Evolutionary conservation across 2,797 vertebrate genomes (phyloP), one percentile per base, ranked within the genome.

Genomic region (Periparus ater): DNA sequence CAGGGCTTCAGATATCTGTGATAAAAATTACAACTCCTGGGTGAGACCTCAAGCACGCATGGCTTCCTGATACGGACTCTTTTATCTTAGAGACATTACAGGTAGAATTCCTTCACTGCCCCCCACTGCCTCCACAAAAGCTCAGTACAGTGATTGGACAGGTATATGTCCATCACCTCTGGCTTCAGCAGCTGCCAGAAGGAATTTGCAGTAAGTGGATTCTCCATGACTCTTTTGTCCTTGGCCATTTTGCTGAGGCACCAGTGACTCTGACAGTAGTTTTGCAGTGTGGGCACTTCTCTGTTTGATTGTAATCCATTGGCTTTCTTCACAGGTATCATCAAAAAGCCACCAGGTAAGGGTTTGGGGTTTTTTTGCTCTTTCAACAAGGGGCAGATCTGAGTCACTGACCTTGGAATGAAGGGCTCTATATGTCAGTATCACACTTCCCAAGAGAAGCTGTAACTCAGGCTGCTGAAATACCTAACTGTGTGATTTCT

Each of bases 1-100:
- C 3, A 65, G 30, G 27, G 6, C 13, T 93, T 81, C 51, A 70
- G 32, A 36, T 40, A 47, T 3, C 5, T 74, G 17, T 36, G 11
- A n/a, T 44, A 68, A 84, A 90, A 81, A 61, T 38, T 42, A 45
- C 13, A 42, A 36, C 50, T 51, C 14, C 18, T 29, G 26, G 6
- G 13, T 65, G 30, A 78, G 29, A 58, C 4, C 3, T 48, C 0
- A 0, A 68, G 44, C 40, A 42, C 26, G 20, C 9, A 6, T 12
- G 7, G 20, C 5, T 54, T 50, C 32, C 25, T 54, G 30, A 21
- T 25, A 47, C 0, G 2, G 14, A 21, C 53, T 67, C 26, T 79
- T 85, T 78, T 36, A 12, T 50, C 22, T 58, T 26, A 32, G 27
- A 58, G 54, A 88, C 48, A 4, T n/a, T 60, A 17, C 22, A 40